A percentile compares a stretch with the other conserved stretches of the same genome.
These are phyloP conservation scores for Salarias fasciatus DNA, from an alignment of 2,797 vertebrate species.

Conservation along the genomic window DNA sequence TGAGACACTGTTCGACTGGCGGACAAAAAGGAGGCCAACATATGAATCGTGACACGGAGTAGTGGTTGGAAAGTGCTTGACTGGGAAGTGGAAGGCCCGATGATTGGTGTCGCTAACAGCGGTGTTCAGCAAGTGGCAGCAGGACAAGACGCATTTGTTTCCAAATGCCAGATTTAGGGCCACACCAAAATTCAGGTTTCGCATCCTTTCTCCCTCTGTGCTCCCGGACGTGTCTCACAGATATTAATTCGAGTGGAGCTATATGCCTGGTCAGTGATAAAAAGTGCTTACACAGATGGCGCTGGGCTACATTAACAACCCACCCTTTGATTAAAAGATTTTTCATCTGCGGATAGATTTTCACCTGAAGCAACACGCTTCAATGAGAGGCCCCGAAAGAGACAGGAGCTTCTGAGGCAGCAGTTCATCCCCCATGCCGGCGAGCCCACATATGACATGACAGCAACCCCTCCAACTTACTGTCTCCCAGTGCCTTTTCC, in stretches of 20 bases:
- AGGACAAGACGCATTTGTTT: constrained; percentile 13
- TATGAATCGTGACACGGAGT: constrained; percentile 46
- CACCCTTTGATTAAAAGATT: constrained; percentile 76
- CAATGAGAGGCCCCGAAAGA: constrained; percentile 65
- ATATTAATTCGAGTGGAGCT: constrained; percentile 47
- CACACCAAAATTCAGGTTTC: constrained; percentile 34
- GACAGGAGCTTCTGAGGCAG: constrained; percentile 79
- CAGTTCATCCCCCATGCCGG: constrained; percentile 68
- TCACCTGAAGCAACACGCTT: constrained; percentile 70
- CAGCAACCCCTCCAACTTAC: constrained; percentile 51
- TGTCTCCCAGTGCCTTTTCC: constrained; percentile 40
- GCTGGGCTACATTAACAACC: constrained; percentile 70
- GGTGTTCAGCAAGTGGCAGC: constrained; percentile 22
- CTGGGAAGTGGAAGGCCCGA: constrained; percentile 38
- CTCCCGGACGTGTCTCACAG: constrained; percentile 47
- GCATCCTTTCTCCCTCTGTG: background rate
- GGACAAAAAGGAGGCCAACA: constrained; percentile 39
- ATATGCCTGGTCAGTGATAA: constrained; percentile 78
- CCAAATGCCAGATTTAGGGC: constrained; percentile 31
- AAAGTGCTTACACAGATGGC: constrained; percentile 78
- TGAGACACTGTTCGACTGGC: constrained; percentile 35
- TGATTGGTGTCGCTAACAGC: constrained; percentile 48
- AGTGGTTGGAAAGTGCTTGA: constrained; percentile 26
- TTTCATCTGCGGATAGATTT: constrained; percentile 65
- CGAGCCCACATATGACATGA: constrained; percentile 48